These are phyloP conservation scores for Leptinotarsa lineolata DNA, from an alignment of 1,140 invertebrate species.

Conservation along the genomic window DNA sequence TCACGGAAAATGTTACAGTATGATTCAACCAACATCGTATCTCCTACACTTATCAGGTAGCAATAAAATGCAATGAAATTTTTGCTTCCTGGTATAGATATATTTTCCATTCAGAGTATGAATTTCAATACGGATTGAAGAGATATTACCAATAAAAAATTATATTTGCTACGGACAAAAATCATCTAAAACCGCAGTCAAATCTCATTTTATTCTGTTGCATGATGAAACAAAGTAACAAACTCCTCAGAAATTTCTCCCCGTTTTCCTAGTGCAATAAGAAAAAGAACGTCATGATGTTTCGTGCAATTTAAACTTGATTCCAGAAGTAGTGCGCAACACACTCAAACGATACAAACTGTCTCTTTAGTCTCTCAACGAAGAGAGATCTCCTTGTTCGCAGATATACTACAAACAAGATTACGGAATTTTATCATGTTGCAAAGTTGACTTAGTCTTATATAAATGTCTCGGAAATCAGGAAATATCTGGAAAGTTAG, in stretches of 20 bases:
- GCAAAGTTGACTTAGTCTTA: not conserved
- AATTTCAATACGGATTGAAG: too few relatives aligned
- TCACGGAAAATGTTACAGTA: too few relatives aligned
- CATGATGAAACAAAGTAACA: not conserved
- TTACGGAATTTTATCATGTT: not conserved
- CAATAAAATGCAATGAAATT: too few relatives aligned
- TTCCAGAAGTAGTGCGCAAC: not conserved
- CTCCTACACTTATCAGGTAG: too few relatives aligned
- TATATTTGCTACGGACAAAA: too few relatives aligned
- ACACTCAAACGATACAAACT: not conserved
- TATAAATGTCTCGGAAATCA: slow-evolving; percentile 1
- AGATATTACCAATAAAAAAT: too few relatives aligned
- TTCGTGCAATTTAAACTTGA: slow-evolving; percentile 4
- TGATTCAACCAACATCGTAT: too few relatives aligned
- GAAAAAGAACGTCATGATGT: not conserved
- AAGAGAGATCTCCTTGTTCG: not conserved
- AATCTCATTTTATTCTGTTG: too few relatives aligned
- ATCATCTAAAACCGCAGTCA: too few relatives aligned
- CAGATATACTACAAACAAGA: not conserved
- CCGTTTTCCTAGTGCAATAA: not conserved
- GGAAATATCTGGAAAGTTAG: not conserved
- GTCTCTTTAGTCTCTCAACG: not conserved
- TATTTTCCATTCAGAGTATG: too few relatives aligned
- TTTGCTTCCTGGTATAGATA: too few relatives aligned
- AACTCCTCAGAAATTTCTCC: not conserved